A percentile compares a stretch with the other conserved stretches of the same genome.
Evolutionary conservation across 1,140 invertebrate species (phyloP).

Genomic region (Ephestia elutella): DNA sequence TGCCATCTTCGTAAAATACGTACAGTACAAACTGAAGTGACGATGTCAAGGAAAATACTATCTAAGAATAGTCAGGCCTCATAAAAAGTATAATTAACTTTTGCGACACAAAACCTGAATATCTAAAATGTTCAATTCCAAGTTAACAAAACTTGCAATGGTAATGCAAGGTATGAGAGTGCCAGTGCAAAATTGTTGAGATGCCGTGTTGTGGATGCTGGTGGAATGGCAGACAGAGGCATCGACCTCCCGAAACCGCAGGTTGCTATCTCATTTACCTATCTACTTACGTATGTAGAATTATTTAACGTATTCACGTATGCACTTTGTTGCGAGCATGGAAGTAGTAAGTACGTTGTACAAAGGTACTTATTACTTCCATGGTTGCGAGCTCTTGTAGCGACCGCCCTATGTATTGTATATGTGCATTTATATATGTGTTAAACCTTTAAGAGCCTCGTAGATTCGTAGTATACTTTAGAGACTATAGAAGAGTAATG

Average conservation of each 20-base stretch:
- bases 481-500: no score
- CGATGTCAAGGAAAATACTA: constrained; percentile 8
- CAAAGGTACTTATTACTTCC: no score
- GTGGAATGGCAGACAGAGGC: constrained; percentile 67
- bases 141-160: neutral
- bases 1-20: constrained; percentile 19
- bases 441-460: no score
- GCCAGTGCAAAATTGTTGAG: neutral
- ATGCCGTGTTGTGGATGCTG: constrained; percentile 69
- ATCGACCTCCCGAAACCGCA: constrained; percentile 56
- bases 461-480: no score
- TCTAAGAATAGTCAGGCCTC: neutral
- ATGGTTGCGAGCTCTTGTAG: no score
- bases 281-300: constrained; percentile 4
- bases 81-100: neutral
- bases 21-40: constrained; percentile 26
- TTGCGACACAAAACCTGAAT: neutral
- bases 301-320: neutral
- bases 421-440: no score
- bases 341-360: no score
- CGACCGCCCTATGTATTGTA: no score
- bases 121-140: neutral
- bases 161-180: neutral
- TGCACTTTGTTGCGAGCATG: neutral
- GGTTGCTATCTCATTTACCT: constrained; percentile 34